These are phyloP conservation scores for Chiropotes sagulatus DNA, from an alignment of 2,797 vertebrate genomes.

Conservation along the genomic window DNA sequence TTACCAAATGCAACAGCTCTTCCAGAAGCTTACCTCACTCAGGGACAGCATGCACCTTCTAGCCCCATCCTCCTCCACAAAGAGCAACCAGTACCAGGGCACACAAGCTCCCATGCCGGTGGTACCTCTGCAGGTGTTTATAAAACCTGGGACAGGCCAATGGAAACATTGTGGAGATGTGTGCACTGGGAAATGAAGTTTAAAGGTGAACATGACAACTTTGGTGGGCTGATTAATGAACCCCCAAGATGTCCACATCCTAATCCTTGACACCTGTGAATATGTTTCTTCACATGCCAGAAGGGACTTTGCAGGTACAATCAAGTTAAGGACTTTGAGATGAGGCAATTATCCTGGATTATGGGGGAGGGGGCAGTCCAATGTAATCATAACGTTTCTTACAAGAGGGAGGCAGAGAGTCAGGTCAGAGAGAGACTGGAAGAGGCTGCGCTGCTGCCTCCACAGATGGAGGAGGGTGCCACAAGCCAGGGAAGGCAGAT, in stretches of 20 bases:
- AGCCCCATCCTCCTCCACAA: neutral
- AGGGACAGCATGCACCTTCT: neutral
- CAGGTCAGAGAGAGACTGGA: neutral
- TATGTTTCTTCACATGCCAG: neutral
- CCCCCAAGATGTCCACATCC: neutral
- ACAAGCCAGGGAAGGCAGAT: neutral
- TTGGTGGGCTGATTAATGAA: neutral
- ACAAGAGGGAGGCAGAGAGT: neutral
- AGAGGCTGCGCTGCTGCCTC: neutral
- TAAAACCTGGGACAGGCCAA: neutral
- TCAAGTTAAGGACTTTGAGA: neutral
- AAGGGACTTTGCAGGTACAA: neutral
- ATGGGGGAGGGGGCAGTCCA: neutral
- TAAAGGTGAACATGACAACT: neutral
- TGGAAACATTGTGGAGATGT: neutral
- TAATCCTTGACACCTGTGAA: neutral
- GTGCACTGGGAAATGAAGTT: neutral
- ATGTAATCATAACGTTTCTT: neutral
- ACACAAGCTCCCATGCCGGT: neutral
- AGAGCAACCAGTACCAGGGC: too few species aligned
- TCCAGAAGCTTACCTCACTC: neutral
- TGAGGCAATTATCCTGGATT: neutral
- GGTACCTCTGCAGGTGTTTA: neutral
- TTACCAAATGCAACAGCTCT: neutral
- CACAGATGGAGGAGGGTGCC: neutral